A percentile compares a stretch with the other conserved stretches of the same genome.
phyloP scores from a whole-genome alignment of 2,797 vertebrate genomes.

The Falco cherrug region DNA sequence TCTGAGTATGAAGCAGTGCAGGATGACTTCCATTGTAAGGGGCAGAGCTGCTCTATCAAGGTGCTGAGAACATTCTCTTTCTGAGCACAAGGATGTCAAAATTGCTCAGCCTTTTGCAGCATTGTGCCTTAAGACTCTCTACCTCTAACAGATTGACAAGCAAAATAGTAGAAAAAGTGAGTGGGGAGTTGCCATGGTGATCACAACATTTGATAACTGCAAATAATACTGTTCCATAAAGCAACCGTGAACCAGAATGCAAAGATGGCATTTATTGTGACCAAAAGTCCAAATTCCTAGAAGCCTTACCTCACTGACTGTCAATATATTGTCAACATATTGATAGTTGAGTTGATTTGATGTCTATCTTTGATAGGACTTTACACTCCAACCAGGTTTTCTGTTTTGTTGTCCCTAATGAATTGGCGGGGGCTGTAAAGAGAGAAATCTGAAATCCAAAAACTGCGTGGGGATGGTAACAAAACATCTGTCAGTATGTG shows the following conservation, averaged over 20 bases:
- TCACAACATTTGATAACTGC: conserved; percentile 63
- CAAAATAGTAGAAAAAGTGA: conserved; percentile 58
- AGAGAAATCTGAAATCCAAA: not conserved
- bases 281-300: conserved; percentile 24
- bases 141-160: conserved; percentile 57
- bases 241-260: conserved; percentile 3
- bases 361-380: not conserved
- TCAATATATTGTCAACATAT: conserved; percentile 3
- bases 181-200: conserved; percentile 77
- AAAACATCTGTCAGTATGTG: not conserved
- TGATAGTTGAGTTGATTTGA: not conserved
- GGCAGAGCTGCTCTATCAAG: not conserved
- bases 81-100: not conserved
- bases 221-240: conserved; percentile 25
- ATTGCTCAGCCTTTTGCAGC: not conserved
- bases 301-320: not conserved
- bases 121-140: not conserved
- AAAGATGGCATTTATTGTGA: conserved; percentile 21
- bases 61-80: not conserved
- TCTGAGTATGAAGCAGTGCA: not conserved
- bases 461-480: not conserved
- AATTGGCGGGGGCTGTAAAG: not conserved
- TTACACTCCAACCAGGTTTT: not conserved
- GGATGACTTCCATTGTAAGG: not conserved
- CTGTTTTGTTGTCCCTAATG: not conserved